A percentile compares a stretch with the other conserved stretches of the same genome.
phyloP scores from a whole-genome alignment of 2,888 invertebrate genomes.

The Tiphia femorata region DNA sequence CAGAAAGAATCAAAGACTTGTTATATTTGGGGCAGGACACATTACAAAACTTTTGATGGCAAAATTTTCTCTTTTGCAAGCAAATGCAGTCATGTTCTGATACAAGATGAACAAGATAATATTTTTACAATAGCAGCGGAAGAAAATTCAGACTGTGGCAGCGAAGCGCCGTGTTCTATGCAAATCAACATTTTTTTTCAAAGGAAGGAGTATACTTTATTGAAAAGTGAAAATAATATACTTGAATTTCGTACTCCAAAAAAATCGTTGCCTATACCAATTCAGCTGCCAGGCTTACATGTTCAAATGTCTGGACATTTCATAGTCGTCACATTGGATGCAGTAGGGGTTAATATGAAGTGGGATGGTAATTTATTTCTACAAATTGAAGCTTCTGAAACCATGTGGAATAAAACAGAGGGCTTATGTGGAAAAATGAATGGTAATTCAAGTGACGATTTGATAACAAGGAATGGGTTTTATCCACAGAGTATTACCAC shows the following conservation, averaged over 20 bases:
- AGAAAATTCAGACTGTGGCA: slow-evolving; percentile 71
- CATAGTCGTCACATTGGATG: slow-evolving; percentile 78
- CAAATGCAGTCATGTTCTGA: slow-evolving; percentile 81
- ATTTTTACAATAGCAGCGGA: slow-evolving; percentile 78
- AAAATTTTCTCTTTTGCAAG: slow-evolving; percentile 81
- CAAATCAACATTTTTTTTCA: slow-evolving; percentile 78
- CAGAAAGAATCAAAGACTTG: slow-evolving; percentile 79
- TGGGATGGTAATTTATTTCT: slow-evolving; percentile 79
- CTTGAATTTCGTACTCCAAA: slow-evolving; percentile 41
- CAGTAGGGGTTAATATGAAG: slow-evolving; percentile 77
- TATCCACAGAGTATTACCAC: slow-evolving; percentile 68
- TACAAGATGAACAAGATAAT: slow-evolving; percentile 78
- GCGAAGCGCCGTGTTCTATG: slow-evolving; percentile 69
- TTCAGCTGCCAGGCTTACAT: slow-evolving; percentile 79
- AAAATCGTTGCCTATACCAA: slow-evolving; percentile 77
- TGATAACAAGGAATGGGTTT: slow-evolving; percentile 74
- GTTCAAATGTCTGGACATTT: slow-evolving; percentile 80
- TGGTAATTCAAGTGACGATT: slow-evolving; percentile 79
- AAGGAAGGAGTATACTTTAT: slow-evolving; percentile 77
- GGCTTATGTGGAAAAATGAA: slow-evolving; percentile 88
- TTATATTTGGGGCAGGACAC: slow-evolving; percentile 84
- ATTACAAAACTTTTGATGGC: slow-evolving; percentile 90
- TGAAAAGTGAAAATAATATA: slow-evolving; percentile 34
- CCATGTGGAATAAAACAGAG: slow-evolving; percentile 82
- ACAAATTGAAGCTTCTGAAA: slow-evolving; percentile 76